Conservation (phyloP, 2,888 invertebrate genomes). For the Steromphala cineraria region DNA sequence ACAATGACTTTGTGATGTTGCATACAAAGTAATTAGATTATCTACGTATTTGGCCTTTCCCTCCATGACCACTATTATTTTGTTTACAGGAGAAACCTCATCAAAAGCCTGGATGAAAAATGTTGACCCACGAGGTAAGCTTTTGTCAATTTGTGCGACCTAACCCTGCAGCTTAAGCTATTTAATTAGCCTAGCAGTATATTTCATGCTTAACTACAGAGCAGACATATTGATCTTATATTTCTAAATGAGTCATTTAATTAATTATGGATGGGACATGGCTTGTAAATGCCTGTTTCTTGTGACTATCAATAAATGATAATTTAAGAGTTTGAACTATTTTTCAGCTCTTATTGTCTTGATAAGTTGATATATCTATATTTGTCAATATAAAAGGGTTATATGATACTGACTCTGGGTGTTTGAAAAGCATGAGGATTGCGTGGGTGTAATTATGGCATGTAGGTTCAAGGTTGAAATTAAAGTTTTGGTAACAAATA, state of each 20-base stretch:
- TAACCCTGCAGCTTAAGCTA: background rate
- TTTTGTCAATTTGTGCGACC: background rate
- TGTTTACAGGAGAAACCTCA: slow-evolving; percentile 25
- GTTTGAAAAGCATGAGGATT: too few species aligned
- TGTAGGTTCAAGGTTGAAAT: too few species aligned
- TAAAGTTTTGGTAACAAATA: too few species aligned
- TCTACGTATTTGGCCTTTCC: background rate
- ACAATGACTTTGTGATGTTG: background rate
- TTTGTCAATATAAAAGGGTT: too few species aligned
- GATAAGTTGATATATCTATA: too few species aligned
- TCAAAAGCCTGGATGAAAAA: slow-evolving; percentile 66
- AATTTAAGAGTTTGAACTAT: background rate
- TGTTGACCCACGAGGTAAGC: slow-evolving; percentile 69
- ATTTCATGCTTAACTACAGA: background rate
- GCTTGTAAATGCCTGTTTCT: background rate
- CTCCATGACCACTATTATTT: background rate
- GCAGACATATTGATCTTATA: background rate
- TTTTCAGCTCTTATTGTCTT: too few species aligned
- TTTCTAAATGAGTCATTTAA: background rate
- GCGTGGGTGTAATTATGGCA: too few species aligned
- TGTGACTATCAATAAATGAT: background rate
- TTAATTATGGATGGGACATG: background rate
- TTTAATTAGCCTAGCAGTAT: background rate
- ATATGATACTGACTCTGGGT: too few species aligned
- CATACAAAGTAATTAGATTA: background rate